These are phyloP conservation scores for Lepus americanus DNA, from an alignment of 2,113 vertebrate species.

Conservation along the genomic window DNA sequence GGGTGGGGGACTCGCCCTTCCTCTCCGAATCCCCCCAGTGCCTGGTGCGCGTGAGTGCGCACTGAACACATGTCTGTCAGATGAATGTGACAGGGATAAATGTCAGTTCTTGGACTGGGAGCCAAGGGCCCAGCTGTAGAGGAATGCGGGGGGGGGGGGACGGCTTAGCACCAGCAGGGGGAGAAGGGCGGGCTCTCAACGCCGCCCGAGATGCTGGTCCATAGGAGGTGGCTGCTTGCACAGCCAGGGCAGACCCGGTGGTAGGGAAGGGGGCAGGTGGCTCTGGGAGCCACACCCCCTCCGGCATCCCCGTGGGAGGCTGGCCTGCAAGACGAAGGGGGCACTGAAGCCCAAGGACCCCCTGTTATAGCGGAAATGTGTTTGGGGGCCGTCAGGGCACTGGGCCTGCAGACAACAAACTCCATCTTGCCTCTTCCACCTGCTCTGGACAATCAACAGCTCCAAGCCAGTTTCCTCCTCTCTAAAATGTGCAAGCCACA, in stretches of 20 bases:
- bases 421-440: not conserved
- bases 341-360: not conserved
- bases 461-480: not conserved
- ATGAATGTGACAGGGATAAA: conserved; percentile 79
- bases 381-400: not conserved
- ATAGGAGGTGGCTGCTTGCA: not conserved
- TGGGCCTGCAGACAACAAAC: not conserved
- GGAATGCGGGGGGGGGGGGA: not conserved
- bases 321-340: not conserved
- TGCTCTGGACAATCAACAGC: not conserved
- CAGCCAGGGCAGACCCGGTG: not conserved
- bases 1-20: conserved; percentile 23
- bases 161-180: not conserved
- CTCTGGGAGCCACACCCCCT: too few relatives aligned
- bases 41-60: conserved; percentile 68
- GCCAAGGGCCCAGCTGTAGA: conserved; percentile 74
- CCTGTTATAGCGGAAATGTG: fast-evolving
- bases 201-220: not conserved
- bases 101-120: conserved; percentile 77
- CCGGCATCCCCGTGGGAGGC: not conserved
- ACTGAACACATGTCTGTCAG: conserved; percentile 76
- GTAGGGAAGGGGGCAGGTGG: too few relatives aligned
- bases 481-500: not conserved
- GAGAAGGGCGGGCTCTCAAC: not conserved
- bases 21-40: conserved; percentile 8